Percentiles rank a stretch among this genome's conserved stretches.
Evolutionary conservation across 2,113 vertebrate species (phyloP).

Genomic region (Nycticebus coucang): DNA sequence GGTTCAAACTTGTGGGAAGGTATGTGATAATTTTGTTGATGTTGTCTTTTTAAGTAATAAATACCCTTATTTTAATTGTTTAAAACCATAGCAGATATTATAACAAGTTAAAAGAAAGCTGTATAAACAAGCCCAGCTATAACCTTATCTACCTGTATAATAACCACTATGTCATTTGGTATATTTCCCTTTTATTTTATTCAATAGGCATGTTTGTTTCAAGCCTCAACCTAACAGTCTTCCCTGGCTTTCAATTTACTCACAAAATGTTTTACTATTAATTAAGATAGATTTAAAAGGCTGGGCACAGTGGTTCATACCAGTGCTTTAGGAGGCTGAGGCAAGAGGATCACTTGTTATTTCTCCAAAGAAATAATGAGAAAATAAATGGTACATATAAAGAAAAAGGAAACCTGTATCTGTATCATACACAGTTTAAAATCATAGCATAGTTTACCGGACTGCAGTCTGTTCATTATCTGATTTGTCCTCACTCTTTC

Average conservation of each 20-base stretch:
- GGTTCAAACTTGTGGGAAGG: constrained; percentile 99
- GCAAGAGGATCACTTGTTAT: too few relatives aligned
- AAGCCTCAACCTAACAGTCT: not conserved
- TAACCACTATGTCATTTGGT: not conserved
- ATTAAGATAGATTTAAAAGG: not conserved
- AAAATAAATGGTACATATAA: too few relatives aligned
- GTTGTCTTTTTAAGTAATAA: not conserved
- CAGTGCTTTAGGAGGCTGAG: too few relatives aligned
- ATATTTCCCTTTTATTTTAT: not conserved
- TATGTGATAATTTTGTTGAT: constrained; percentile 75
- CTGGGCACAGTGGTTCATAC: too few relatives aligned
- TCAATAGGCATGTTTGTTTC: not conserved
- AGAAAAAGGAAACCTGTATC: constrained; percentile 38
- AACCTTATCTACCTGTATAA: not conserved
- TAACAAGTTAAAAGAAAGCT: not conserved
- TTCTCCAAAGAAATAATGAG: too few relatives aligned
- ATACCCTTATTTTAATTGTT: constrained; percentile 4
- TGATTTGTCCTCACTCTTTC: not conserved
- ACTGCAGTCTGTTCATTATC: not conserved
- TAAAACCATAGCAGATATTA: not conserved
- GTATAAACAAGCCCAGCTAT: not conserved
- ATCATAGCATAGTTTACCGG: not conserved
- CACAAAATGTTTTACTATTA: not conserved
- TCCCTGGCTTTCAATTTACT: not conserved
- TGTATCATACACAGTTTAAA: not conserved